Evolutionary conservation across 2,888 invertebrate species (phyloP), one percentile per base, ranked within the genome.

Genomic region (Alviniconcha strummeri): DNA sequence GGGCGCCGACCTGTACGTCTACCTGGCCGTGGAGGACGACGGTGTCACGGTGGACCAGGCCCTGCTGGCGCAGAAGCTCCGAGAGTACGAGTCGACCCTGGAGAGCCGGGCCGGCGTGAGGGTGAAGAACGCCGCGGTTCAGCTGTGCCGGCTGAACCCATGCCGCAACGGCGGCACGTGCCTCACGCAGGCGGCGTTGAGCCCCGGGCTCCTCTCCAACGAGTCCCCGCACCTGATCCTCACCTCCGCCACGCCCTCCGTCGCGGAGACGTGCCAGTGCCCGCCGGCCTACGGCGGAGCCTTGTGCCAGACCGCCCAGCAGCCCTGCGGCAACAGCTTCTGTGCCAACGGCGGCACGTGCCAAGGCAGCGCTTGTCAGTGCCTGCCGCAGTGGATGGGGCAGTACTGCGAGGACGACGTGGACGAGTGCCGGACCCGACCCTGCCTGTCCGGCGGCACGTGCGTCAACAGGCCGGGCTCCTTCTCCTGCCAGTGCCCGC

Each of bases 281-380:
- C 96, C 97, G 4, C 97, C 97, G 4, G 98, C 98, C 0, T 98
- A 97, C 93, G 95, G 97, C 15, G 98, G 99, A 4, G 97, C 97
- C 93, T 96, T 96, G 88, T 99, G 98, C 93, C 98, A 98, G 94
- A 96, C 96, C 52, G 91, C 94, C 5, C 96, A 97, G 0, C 97
- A 98, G 92, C 97, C 97, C 0, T 99, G 98, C 92, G 95, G 97
- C 85, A 97, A 97, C 0, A 98, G 98, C 93, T 98, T 98, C n/a
- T 98, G 98, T 91, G 94, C 97, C 86, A 95, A 97, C 92, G 98
- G 97, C 56, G 98, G 98, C 60, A 95, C 97, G 76, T 98, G 98
- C 91, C 52, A 84, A 36, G 85, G 84, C 56, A 81, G 83, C 55
- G 55, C 76, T 7, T 92, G 92, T 84, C 82, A 87, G n/a, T 92